These are phyloP conservation scores for Zonitis immaculata DNA, from an alignment of 2,888 invertebrate species.

Conservation along the genomic window DNA sequence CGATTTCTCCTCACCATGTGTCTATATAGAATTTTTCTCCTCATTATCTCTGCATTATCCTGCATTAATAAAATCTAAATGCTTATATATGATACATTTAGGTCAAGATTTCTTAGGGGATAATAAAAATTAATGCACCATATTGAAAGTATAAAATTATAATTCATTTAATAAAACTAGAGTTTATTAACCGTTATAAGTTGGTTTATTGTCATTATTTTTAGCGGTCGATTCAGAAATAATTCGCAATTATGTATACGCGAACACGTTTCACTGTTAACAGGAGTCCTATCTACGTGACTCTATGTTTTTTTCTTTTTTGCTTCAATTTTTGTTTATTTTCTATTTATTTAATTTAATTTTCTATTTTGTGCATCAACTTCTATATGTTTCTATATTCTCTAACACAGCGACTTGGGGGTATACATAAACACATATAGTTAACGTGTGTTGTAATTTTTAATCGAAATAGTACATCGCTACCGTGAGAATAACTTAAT, in stretches of 20 bases:
- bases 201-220: conserved; percentile 15
- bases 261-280: conserved; percentile 37
- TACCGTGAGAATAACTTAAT: not conserved
- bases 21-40: not conserved
- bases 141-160: conserved; percentile 15
- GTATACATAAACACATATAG: too few species aligned
- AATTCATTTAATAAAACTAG: conserved; percentile 5
- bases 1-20: conserved; percentile 23
- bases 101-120: conserved; percentile 26
- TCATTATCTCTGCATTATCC: not conserved
- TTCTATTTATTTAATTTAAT: not conserved
- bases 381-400: not conserved
- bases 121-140: conserved; percentile 27
- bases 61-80: conserved; percentile 26
- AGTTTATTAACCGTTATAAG: conserved; percentile 13
- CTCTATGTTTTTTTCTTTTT: conserved; percentile 26
- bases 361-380: conserved; percentile 2
- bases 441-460: conserved; percentile 13
- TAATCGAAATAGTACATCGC: conserved; percentile 15
- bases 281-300: conserved; percentile 33
- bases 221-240: conserved; percentile 23
- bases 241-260: conserved; percentile 38
- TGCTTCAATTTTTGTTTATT: not conserved
- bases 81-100: conserved; percentile 22
- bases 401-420: too few species aligned